Conservation (phyloP, 2,888 invertebrate genomes). For the Brachylomia viminalis region DNA sequence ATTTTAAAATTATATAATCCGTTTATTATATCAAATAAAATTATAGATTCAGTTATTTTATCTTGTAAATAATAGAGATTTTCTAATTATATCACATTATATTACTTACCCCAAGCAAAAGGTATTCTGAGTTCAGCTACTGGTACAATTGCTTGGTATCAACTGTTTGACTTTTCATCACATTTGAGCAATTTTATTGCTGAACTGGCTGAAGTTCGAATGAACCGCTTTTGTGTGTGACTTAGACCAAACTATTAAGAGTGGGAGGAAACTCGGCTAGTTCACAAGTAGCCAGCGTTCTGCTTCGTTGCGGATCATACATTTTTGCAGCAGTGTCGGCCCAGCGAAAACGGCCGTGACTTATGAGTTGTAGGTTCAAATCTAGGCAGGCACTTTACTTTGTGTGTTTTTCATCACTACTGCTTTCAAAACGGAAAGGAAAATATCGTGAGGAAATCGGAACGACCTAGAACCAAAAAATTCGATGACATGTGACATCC, state of each 20-base stretch:
- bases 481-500: not conserved
- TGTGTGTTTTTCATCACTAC: not conserved
- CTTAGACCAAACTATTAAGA: not conserved
- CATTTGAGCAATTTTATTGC: not conserved
- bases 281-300: conserved; percentile 38
- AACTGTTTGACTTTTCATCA: too few species aligned
- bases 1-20: too few species aligned
- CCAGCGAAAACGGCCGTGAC: not conserved
- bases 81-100: too few species aligned
- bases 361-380: not conserved
- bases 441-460: not conserved
- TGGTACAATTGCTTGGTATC: not conserved
- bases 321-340: not conserved
- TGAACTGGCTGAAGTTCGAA: not conserved
- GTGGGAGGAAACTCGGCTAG: conserved; percentile 27
- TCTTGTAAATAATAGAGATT: too few species aligned
- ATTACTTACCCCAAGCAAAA: too few species aligned
- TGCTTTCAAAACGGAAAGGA: not conserved
- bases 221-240: not conserved
- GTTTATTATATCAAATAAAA: too few species aligned
- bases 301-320: conserved; percentile 38
- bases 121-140: not conserved
- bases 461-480: not conserved
- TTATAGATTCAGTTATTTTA: too few species aligned
- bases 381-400: not conserved